Evolutionary conservation across 2,113 vertebrate genomes (phyloP), one percentile per base, ranked within the genome.

Genomic region (Mola mola): DNA sequence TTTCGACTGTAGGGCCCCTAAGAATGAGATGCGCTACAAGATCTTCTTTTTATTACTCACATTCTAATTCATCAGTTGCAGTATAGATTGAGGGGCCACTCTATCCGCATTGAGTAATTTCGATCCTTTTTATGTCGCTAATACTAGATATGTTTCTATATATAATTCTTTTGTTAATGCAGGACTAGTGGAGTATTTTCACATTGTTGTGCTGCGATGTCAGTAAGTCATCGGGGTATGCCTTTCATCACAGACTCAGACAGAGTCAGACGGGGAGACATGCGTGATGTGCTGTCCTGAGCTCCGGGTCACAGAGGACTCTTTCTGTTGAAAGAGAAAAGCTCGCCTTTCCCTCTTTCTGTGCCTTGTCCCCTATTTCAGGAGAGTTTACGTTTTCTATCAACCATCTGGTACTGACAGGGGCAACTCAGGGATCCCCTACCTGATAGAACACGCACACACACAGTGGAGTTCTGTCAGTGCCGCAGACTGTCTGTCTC

Each of bases 401-500:
- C 89, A 91, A 89, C 75, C 73, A 74, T 92, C 89, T 85, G 88
- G 91, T 86, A 80, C 78, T 79, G 88, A 77, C 55, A 64, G 78
- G 81, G 67, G 79, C 57, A 85, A 67, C 82, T 79, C 72, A 89
- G 87, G 93, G 88, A 93, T 93, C 88, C 93, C 92, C 89, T 72
- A 78, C 92, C 88, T 86, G 88, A 82, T 74, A 72, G 20, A 62
- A 70, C 4, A 47, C 48, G 33, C 55, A 38, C 55, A 22, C n/a
- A 52, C 58, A 87, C 81, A 88, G 83, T 85, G 50, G 81, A 40
- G 81, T 89, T 81, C 77, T 88, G 82, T 85, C 92, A 87, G 89
- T 83, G 81, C 82, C 79, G 92, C 90, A 95, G 94, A 95, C 94
- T 93, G 87, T 38, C 69, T 91, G 94, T 93, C 94, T 94, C 94